phyloP scores from a whole-genome alignment of 2,888 invertebrate species.

The Oscheius sp. region DNA sequence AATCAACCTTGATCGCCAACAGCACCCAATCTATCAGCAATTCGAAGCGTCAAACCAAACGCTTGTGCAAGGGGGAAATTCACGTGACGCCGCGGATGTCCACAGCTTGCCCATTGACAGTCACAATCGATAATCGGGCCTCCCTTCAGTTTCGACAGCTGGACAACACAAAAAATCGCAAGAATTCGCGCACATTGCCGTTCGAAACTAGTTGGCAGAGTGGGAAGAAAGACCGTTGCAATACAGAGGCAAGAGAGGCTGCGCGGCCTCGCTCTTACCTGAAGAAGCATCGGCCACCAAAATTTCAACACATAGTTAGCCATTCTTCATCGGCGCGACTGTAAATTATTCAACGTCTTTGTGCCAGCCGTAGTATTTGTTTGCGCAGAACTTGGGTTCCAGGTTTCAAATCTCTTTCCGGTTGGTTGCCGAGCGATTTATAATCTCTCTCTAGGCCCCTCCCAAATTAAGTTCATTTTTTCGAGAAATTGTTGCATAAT shows the following conservation, averaged over 20 bases:
- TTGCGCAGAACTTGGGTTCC: constrained; percentile 9
- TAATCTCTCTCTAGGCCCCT: no score
- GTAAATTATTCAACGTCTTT: constrained; percentile 18
- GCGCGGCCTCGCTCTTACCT: constrained; percentile 29
- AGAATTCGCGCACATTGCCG: constrained; percentile 31
- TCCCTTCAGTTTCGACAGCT: constrained; percentile 6
- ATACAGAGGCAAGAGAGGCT: constrained; percentile 5
- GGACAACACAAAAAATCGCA: constrained; percentile 28
- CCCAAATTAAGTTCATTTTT: no score
- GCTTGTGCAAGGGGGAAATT: no score
- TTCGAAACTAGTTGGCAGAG: constrained; percentile 30
- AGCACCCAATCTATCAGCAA: no score
- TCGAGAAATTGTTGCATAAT: no score
- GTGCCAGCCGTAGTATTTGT: constrained; percentile 11
- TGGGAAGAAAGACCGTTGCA: constrained; percentile 9
- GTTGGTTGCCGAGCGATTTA: constrained; percentile 2
- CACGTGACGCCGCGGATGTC: no score
- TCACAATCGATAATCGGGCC: constrained; percentile 21
- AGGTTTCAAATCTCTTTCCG: constrained; percentile 2
- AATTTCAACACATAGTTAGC: constrained; percentile 28
- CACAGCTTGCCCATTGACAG: neutral
- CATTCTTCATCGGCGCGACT: neutral
- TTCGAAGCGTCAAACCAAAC: no score
- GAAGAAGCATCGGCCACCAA: constrained; percentile 19
- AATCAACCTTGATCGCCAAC: no score